Evolutionary conservation across 2,113 vertebrate species (phyloP), one percentile per base, ranked within the genome.

Genomic region (Paratilapia polleni): DNA sequence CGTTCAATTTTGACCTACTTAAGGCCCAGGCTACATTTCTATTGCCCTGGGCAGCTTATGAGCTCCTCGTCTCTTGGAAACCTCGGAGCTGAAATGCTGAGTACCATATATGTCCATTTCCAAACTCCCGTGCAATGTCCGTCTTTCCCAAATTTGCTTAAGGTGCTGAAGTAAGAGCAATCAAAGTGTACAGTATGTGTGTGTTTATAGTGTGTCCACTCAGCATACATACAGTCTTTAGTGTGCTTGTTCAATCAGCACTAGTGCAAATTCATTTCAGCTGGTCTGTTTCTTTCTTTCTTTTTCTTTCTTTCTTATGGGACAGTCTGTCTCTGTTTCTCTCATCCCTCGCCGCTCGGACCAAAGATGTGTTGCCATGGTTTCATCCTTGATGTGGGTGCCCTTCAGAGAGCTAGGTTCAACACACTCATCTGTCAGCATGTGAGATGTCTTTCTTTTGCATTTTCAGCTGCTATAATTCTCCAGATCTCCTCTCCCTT

Each of bases 191-290:
- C 76, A 59, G 68, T 77, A 66, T 91, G 83, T 86, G 22, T 87
- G 84, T 87, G 85, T 87, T 56, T 91, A 93, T 82, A 94, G 91
- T 92, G 91, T 88, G 88, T 92, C 91, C 91, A 90, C 91, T 94
- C 88, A 77, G 89, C 89, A 82, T 91, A 87, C 92, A 86, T 86
- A 88, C 86, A 92, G 88, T 94, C 93, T 91, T 93, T 93, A 92
- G 91, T 91, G 94, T 94, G 94, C 94, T 93, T 92, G 86, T 90
- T 92, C 89, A 90, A 90, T 85, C 88, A 93, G 94, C 94, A 95
- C 94, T 95, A 95, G 94, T 95, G 94, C 94, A 95, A 95, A 94
- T 93, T 94, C 87, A 86, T 94, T 79, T 94, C 89, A 91, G 94
- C 94, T 95, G 94, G 92, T 94, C 94, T 91, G 90, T 90, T 90